Evolutionary conservation across 2,888 invertebrate genomes (phyloP), one percentile per base, ranked within the genome.

Genomic region (Sicus ferrugineus): DNA sequence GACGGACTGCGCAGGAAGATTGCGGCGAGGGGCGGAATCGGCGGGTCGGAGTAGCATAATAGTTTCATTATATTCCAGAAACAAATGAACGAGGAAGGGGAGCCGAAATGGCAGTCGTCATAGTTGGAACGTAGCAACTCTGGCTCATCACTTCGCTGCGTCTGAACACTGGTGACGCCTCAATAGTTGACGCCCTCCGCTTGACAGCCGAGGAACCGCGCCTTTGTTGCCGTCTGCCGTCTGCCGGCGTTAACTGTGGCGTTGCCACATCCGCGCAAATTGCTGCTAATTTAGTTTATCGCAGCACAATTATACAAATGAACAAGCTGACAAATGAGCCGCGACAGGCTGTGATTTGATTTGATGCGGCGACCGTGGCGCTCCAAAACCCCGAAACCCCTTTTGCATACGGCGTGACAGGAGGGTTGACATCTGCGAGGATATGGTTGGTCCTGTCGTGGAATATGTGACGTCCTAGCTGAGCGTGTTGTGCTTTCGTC

Each of bases 201-300:
- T 42, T 58, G 38, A 0, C 30, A 42, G 19, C 50, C 59, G 34
- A 58, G 7, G 21, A 26, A 58, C 58, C 6, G 14, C 34, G 34
- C 34, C 7, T 42, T 42, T n/a, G 42, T n/a, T 16, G 5, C 16
- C 42, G 42, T 42, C 42, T 4, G 14, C 42, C 16, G 5, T 7
- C 14, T 46, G 42, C n/a, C 34, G 50, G 19, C 6, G 23, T 66
- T 42, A 21, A 38, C 56, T 46, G 26, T n/a, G n/a, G n/a, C 59
- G 23, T 30, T 59, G 30, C 46, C 61, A 58, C 42, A 66, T 59
- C 62, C 81, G 82, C 82, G 81, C 78, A 81, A 83, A 80, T 82
- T 80, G 80, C 81, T 82, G 80, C 82, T 83, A 83, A 84, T 83
- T 83, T 82, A 78, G 80, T 81, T 83, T 82, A 84, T 84, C 81